These are phyloP conservation scores for Cotesia vestalis DNA, from an alignment of 1,140 invertebrate species.

Conservation along the genomic window DNA sequence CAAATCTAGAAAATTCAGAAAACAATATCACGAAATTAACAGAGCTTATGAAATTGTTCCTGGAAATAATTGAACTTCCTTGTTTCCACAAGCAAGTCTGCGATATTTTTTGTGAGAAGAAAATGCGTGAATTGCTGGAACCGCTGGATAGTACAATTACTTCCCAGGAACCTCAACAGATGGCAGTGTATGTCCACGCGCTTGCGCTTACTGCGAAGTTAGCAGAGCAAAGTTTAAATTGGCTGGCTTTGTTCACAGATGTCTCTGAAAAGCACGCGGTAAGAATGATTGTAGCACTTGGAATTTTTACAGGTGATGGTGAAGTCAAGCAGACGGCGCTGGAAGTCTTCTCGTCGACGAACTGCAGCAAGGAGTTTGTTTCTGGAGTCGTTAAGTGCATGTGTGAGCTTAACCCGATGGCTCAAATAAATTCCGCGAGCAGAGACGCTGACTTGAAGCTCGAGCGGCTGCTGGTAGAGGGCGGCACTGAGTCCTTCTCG, in stretches of 20 bases:
- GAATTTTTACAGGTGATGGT: conserved; percentile 62
- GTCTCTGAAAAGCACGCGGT: conserved; percentile 64
- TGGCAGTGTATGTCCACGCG: conserved; percentile 62
- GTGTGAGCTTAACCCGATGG: conserved; percentile 62
- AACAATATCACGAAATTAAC: conserved; percentile 46
- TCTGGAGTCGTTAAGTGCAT: conserved; percentile 60
- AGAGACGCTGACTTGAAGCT: too few species aligned
- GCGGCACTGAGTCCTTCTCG: conserved; percentile 52
- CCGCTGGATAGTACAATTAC: conserved; percentile 42
- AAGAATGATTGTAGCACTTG: conserved; percentile 66
- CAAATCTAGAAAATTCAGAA: conserved; percentile 40
- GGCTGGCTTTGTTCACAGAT: conserved; percentile 63
- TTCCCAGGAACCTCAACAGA: neutral
- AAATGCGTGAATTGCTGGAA: conserved; percentile 50
- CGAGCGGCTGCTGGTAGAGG: neutral
- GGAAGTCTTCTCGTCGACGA: conserved; percentile 57
- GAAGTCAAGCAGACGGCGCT: conserved; percentile 65
- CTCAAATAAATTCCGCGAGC: conserved; percentile 48
- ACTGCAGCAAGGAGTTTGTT: conserved; percentile 62
- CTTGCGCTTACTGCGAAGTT: conserved; percentile 63
- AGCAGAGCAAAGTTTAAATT: conserved; percentile 58
- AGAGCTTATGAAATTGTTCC: conserved; percentile 65
- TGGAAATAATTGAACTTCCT: conserved; percentile 60
- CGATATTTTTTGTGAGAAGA: conserved; percentile 54
- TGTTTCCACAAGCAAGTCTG: conserved; percentile 54